These are phyloP conservation scores for Drusus annulatus DNA, from an alignment of 1,140 invertebrate genomes.

Conservation along the genomic window DNA sequence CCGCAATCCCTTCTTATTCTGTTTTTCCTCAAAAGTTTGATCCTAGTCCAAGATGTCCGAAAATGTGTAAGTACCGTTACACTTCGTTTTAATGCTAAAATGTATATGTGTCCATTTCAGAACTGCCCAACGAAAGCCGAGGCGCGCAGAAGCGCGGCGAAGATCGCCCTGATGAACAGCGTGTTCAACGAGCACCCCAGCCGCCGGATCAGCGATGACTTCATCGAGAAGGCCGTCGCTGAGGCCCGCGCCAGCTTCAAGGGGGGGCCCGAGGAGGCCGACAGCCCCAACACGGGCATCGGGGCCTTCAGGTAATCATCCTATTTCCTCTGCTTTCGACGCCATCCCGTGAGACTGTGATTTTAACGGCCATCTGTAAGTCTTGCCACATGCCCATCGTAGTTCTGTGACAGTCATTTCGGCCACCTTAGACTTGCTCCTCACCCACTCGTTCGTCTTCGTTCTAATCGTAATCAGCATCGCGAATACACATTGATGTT, in stretches of 20 bases:
- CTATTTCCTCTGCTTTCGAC: neutral
- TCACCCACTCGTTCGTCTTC: too few relatives aligned
- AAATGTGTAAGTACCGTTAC: too few relatives aligned
- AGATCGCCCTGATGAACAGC: constrained; percentile 97
- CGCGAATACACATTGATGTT: too few relatives aligned
- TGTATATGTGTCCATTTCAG: constrained; percentile 67
- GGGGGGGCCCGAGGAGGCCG: constrained; percentile 79
- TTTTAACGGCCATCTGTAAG: too few relatives aligned
- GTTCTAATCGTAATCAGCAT: too few relatives aligned
- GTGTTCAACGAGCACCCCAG: constrained; percentile 97
- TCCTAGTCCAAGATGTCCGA: too few relatives aligned
- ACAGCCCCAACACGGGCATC: constrained; percentile 88
- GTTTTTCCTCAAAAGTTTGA: too few relatives aligned
- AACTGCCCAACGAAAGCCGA: constrained; percentile 96
- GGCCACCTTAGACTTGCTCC: too few relatives aligned
- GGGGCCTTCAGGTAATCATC: constrained; percentile 85
- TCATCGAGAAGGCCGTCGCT: constrained; percentile 93
- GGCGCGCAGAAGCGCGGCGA: constrained; percentile 92
- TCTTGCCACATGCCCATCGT: too few relatives aligned
- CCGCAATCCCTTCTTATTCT: too few relatives aligned
- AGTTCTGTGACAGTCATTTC: too few relatives aligned
- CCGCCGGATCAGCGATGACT: constrained; percentile 92
- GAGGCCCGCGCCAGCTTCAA: constrained; percentile 85
- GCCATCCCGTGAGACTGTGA: too few relatives aligned
- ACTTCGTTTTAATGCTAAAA: constrained; percentile 14